These are phyloP conservation scores for Neomorphus geoffroyi DNA, from an alignment of 2,797 vertebrate species.

Conservation along the genomic window DNA sequence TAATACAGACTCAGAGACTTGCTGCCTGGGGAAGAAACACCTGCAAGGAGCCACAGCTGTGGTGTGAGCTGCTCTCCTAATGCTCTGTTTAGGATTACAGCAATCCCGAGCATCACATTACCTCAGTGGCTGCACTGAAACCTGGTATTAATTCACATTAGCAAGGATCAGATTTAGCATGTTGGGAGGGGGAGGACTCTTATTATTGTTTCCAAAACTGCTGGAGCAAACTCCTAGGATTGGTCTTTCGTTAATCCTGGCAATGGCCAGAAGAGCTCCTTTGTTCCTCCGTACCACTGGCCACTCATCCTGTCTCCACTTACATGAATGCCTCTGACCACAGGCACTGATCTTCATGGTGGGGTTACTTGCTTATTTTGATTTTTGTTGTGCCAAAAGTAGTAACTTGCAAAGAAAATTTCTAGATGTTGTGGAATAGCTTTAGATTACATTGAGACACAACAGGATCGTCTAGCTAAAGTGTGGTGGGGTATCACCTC, in stretches of 20 bases:
- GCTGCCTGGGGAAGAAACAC: constrained; percentile 19
- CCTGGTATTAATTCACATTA: constrained; percentile 48
- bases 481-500: not conserved
- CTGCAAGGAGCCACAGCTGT: constrained; percentile 44
- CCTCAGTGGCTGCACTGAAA: constrained; percentile 23
- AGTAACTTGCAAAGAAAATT: not conserved
- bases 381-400: not conserved
- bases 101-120: constrained; percentile 8
- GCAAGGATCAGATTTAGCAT: constrained; percentile 8
- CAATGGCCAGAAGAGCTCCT: constrained; percentile 16
- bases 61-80: constrained; percentile 18
- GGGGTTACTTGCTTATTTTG: not conserved
- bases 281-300: constrained; percentile 3
- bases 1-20: not conserved
- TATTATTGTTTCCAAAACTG: constrained; percentile 49
- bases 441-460: not conserved
- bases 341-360: not conserved
- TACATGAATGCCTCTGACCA: not conserved
- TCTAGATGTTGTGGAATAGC: not conserved
- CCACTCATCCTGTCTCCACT: not conserved
- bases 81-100: constrained; percentile 50
- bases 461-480: not conserved
- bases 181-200: constrained; percentile 8
- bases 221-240: constrained; percentile 17
- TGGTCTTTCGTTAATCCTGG: constrained; percentile 25